Evolutionary conservation across 2,888 invertebrate species (phyloP).

Genomic region (Chromoteleia sp.): DNA sequence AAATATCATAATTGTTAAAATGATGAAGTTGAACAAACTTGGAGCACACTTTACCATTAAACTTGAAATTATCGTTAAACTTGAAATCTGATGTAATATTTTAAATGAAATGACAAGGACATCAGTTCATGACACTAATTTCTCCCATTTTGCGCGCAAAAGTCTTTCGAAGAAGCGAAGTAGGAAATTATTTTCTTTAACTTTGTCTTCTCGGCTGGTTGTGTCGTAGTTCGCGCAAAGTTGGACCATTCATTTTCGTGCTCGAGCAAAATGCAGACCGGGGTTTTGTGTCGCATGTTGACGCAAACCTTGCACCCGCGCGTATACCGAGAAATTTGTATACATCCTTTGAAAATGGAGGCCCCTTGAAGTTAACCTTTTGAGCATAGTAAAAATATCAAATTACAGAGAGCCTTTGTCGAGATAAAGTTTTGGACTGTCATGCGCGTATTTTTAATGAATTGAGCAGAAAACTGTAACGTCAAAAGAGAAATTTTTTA

Average conservation of each 20-base stretch:
- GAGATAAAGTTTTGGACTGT: constrained; percentile 75
- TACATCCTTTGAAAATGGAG: constrained; percentile 33
- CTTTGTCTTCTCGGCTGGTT: constrained; percentile 38
- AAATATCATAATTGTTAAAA: constrained; percentile 38
- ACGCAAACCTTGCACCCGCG: constrained; percentile 22
- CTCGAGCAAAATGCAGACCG: constrained; percentile 43
- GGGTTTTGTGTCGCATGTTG: constrained; percentile 40
- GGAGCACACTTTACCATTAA: constrained; percentile 27
- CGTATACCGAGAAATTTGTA: constrained; percentile 25
- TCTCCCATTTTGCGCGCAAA: constrained; percentile 36
- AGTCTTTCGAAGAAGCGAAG: constrained; percentile 54
- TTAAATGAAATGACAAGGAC: constrained; percentile 43
- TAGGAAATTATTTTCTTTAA: constrained; percentile 61
- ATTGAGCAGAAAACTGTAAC: constrained; percentile 68
- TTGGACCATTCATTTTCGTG: constrained; percentile 62
- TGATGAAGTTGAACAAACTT: constrained; percentile 7
- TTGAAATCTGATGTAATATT: constrained; percentile 49
- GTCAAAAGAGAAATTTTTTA: constrained; percentile 67
- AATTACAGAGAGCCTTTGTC: constrained; percentile 50
- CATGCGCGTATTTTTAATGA: constrained; percentile 77
- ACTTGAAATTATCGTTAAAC: constrained; percentile 42
- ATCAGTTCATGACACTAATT: constrained; percentile 47
- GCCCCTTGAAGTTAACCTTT: constrained; percentile 50
- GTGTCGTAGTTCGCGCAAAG: constrained; percentile 48
- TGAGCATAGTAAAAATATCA: constrained; percentile 51